Conservation (phyloP, 2,113 vertebrate genomes). For the Erythrolamprus reginae region DNA sequence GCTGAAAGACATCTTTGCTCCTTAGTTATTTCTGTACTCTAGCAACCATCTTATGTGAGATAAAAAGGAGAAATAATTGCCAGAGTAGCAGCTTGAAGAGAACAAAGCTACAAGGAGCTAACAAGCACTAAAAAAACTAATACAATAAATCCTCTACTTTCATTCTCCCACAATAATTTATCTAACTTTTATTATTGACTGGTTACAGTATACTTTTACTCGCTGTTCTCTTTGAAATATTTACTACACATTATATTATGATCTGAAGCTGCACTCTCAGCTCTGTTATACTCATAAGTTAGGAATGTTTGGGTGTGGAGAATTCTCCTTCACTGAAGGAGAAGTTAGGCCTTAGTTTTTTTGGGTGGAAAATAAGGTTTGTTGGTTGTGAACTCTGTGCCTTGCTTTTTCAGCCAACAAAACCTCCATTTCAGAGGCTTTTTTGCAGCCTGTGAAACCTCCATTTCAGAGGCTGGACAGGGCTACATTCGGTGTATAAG, state of each 20-base stretch:
- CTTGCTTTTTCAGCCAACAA: no score
- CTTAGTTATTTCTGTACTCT: not conserved
- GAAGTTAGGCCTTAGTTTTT: not conserved
- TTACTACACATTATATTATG: not conserved
- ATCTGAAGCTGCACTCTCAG: not conserved
- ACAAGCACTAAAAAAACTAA: not conserved
- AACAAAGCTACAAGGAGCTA: not conserved
- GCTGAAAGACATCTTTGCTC: not conserved
- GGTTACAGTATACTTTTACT: not conserved
- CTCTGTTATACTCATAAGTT: not conserved
- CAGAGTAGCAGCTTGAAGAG: not conserved
- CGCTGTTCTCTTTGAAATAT: not conserved
- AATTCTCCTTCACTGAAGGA: not conserved
- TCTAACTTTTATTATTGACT: not conserved
- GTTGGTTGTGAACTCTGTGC: no score
- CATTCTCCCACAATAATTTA: not conserved
- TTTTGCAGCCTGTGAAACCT: no score
- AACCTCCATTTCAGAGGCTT: no score
- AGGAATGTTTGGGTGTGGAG: conserved; percentile 11
- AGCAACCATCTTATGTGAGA: not conserved
- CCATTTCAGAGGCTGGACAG: no score
- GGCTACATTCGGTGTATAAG: no score
- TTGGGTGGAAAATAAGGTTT: no score
- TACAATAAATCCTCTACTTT: not conserved
- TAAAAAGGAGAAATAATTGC: not conserved